Conservation (phyloP, 2,797 vertebrate genomes). For the Sebastes trivittatus region DNA sequence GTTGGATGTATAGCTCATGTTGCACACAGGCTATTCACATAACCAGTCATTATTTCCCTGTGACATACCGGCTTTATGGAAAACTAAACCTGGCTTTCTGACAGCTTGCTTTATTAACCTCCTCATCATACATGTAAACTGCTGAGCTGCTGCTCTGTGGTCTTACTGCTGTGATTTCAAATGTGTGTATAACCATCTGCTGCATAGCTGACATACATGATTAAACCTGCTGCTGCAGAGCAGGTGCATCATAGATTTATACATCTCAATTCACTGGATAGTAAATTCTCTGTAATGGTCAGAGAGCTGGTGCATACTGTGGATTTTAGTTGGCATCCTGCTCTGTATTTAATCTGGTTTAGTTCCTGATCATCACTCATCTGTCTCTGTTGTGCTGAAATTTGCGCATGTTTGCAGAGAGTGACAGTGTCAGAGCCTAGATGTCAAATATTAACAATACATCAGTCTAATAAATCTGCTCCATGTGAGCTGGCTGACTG, state of each 20-base stretch:
- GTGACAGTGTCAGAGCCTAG: background rate
- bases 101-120: constrained; percentile 4
- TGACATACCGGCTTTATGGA: background rate
- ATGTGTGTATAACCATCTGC: background rate
- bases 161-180: background rate
- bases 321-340: background rate
- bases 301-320: background rate
- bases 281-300: background rate
- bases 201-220: background rate
- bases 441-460: background rate
- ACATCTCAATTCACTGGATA: background rate
- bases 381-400: background rate
- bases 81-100: background rate
- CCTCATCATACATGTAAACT: background rate
- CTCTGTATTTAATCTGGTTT: background rate
- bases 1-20: background rate
- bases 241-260: background rate
- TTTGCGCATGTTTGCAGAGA: background rate
- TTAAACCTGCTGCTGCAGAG: background rate
- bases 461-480: background rate
- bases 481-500: background rate
- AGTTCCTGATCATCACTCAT: background rate
- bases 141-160: constrained; percentile 3
- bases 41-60: background rate
- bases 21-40: background rate